Evolutionary conservation across 2,113 vertebrate species (phyloP).

Genomic region (Chionodraco myersi): DNA sequence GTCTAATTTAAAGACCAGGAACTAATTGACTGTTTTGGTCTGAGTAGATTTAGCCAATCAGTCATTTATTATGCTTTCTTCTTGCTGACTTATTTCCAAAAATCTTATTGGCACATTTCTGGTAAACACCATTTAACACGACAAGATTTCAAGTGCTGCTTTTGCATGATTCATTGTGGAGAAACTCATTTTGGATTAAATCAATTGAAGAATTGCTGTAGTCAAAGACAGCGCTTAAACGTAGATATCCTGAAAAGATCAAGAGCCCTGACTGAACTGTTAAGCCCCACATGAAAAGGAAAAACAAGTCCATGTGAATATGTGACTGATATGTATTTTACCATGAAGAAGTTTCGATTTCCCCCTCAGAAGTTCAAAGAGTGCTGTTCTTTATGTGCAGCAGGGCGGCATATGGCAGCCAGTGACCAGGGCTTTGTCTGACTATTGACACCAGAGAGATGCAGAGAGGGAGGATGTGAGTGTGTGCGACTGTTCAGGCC

Average conservation of each 20-base stretch:
- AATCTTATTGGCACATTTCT: too few relatives aligned
- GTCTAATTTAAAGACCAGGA: too few relatives aligned
- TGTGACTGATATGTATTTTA: slow-evolving; percentile 29
- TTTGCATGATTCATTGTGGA: too few relatives aligned
- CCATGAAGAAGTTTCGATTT: slow-evolving; percentile 62
- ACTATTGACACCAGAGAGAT: slow-evolving; percentile 81
- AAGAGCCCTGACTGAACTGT: neutral
- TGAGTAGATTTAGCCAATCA: too few relatives aligned
- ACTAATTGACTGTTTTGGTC: too few relatives aligned
- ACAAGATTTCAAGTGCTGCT: too few relatives aligned
- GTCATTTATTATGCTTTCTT: too few relatives aligned
- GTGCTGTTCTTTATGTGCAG: slow-evolving; percentile 68
- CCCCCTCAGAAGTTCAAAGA: slow-evolving; percentile 73
- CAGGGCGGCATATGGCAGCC: slow-evolving; percentile 76
- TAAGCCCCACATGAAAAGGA: neutral
- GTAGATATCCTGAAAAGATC: neutral
- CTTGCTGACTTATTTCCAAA: too few relatives aligned
- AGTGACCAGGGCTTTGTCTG: slow-evolving; percentile 79
- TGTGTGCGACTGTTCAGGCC: slow-evolving; percentile 74
- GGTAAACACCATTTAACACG: too few relatives aligned
- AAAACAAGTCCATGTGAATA: neutral
- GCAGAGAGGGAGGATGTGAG: slow-evolving; percentile 75
- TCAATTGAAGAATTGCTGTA: too few relatives aligned
- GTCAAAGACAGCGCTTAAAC: neutral
- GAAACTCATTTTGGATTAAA: too few relatives aligned